These are phyloP conservation scores for Andrena marginata DNA, from an alignment of 2,888 invertebrate genomes.

Conservation along the genomic window DNA sequence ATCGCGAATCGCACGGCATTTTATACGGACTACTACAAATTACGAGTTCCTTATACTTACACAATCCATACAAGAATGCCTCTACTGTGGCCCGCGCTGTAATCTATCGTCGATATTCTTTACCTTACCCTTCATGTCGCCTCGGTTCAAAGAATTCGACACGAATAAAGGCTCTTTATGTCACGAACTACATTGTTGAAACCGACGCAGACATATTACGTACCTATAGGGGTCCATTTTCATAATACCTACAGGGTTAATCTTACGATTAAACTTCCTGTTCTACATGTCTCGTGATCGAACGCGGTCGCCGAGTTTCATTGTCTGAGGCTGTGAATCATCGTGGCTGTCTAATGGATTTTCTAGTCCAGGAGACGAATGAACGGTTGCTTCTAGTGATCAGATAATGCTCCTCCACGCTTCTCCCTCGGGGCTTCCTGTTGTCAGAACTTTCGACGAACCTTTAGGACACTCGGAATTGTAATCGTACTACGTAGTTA, in stretches of 20 bases:
- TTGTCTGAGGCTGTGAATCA: constrained; percentile 46
- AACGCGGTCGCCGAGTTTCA: constrained; percentile 34
- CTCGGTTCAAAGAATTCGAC: constrained; percentile 30
- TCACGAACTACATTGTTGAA: constrained; percentile 33
- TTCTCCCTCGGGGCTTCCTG: constrained; percentile 7
- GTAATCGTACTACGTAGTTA: no score
- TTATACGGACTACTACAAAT: no score
- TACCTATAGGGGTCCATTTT: constrained; percentile 47
- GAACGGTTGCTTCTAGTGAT: constrained; percentile 28
- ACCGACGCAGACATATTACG: constrained; percentile 44
- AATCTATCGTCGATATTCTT: constrained; percentile 45
- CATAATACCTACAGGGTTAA: constrained; percentile 38
- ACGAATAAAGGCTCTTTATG: constrained; percentile 22
- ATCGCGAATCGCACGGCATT: no score
- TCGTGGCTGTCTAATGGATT: constrained; percentile 37
- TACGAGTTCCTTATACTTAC: background rate
- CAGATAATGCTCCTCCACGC: constrained; percentile 29
- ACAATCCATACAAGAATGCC: constrained; percentile 10
- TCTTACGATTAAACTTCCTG: constrained; percentile 53
- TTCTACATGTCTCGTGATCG: constrained; percentile 38
- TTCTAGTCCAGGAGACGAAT: constrained; percentile 22
- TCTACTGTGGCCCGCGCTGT: constrained; percentile 1
- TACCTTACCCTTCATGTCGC: constrained; percentile 31
- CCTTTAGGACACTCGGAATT: background rate
- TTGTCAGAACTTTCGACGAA: background rate